Evolutionary conservation across 2,888 invertebrate genomes (phyloP).

Genomic region (Agelastica alni): DNA sequence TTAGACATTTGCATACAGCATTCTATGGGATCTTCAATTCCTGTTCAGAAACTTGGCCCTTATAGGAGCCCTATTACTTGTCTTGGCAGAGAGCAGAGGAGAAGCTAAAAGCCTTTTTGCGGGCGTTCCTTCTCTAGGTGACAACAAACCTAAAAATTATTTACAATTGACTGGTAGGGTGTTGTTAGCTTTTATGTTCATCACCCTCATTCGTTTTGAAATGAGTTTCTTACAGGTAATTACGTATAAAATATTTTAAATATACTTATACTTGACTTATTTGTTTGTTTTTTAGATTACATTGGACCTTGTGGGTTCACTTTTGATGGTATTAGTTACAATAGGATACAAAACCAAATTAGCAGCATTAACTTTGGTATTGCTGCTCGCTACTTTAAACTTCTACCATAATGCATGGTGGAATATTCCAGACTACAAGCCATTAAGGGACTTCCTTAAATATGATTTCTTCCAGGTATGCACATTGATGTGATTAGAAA

Average conservation of each 20-base stretch:
- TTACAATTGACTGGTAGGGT: slow-evolving; percentile 95
- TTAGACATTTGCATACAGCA: slow-evolving; percentile 92
- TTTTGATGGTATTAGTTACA: slow-evolving; percentile 93
- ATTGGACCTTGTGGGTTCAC: slow-evolving; percentile 90
- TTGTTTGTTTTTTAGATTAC: slow-evolving; percentile 68
- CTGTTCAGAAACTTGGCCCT: slow-evolving; percentile 94
- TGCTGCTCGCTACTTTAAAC: slow-evolving; percentile 87
- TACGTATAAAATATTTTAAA: too few species aligned
- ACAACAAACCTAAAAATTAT: slow-evolving; percentile 96
- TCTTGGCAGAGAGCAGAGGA: slow-evolving; percentile 93
- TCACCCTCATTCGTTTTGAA: slow-evolving; percentile 94
- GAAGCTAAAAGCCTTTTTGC: slow-evolving; percentile 96
- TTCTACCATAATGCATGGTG: slow-evolving; percentile 99
- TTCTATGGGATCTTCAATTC: slow-evolving; percentile 98
- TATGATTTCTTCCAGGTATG: slow-evolving; percentile 99
- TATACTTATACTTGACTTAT: too few species aligned
- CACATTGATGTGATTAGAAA: too few species aligned
- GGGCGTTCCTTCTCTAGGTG: slow-evolving; percentile 88
- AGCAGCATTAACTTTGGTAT: slow-evolving; percentile 90
- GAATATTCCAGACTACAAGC: slow-evolving; percentile 92
- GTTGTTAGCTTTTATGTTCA: slow-evolving; percentile 97
- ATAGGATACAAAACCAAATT: slow-evolving; percentile 99
- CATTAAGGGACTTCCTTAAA: slow-evolving; percentile 98
- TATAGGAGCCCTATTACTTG: slow-evolving; percentile 93
- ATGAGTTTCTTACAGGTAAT: slow-evolving; percentile 83